A percentile compares a stretch with the other conserved stretches of the same genome.
phyloP scores from a whole-genome alignment of 2,888 invertebrate genomes.

The Lepidochitona cinerea region DNA sequence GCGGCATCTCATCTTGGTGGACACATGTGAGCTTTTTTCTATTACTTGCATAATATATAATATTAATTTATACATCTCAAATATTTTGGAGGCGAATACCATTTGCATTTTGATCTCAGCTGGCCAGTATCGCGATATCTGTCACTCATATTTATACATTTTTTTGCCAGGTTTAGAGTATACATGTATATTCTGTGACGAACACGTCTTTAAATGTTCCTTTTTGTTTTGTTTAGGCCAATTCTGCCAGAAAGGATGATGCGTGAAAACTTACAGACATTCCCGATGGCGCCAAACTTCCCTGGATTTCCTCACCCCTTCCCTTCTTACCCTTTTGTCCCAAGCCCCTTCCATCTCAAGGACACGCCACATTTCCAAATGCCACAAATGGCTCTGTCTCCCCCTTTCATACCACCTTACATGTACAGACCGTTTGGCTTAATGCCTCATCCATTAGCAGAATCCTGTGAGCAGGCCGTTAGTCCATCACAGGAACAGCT shows the following conservation, averaged over 20 bases:
- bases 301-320: background rate
- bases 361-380: background rate
- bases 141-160: too few relatives aligned
- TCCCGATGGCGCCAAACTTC: background rate
- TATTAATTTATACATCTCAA: too few relatives aligned
- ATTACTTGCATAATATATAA: too few relatives aligned
- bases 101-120: too few relatives aligned
- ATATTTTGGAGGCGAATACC: too few relatives aligned
- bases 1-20: slow-evolving; percentile 1
- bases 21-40: background rate
- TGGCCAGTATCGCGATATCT: too few relatives aligned
- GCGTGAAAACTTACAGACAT: background rate
- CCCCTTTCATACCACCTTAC: background rate
- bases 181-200: too few relatives aligned
- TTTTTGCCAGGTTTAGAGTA: too few relatives aligned
- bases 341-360: background rate
- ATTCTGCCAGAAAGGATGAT: background rate
- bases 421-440: slow-evolving; percentile 1
- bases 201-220: too few relatives aligned
- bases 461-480: background rate
- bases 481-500: too few relatives aligned
- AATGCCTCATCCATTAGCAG: background rate
- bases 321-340: background rate
- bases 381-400: background rate
- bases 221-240: background rate